Base-by-base conservation (phyloP, 1,140 invertebrate genomes). In the Ruditapes philippinarum region DNA sequence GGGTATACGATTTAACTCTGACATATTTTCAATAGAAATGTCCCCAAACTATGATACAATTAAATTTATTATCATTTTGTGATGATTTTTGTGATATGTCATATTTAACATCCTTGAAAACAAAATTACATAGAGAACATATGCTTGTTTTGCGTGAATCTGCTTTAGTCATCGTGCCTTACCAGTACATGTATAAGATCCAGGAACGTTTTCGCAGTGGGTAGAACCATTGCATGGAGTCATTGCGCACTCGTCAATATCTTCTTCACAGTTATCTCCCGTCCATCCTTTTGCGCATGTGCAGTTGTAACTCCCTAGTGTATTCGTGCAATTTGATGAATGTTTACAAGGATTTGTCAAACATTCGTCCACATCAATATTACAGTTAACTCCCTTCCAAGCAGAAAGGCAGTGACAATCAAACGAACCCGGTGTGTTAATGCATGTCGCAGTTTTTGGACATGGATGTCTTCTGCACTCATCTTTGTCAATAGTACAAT, bases 391-490 rank as follows among this genome's bases (percentile, higher is more conserved):
- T 22, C 82, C 82, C 25, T 22, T 45, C 76, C 76, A 79, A n/a
- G 42, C 76, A 31, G n/a, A 9, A 14, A 3, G 25, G 42, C 76
- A 79, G 17, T 40, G 25, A 49, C 76, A 79, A 5, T 17, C 4
- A 79, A 51, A 79, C 11, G 76, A 51, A 51, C 76, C 76, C 17
- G 42, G 40, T n/a, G 45, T 79, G 42, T 79, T 79, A 51, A 45
- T 49, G 42, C 76, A 79, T n/a, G 38, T 49, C 1, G n/a, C 40
- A 2, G 76, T 25, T 22, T 40, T 14, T 22, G 22, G 11, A 68
- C 82, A 85, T 31, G 65, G 45, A 19, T 22, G 3, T 12, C n/a
- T 45, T 31, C 7, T 22, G 40, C 82, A 85, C n/a, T 68, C 68
- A 38, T 49, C 31, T 9, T 7, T 51, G 33, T 74, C 60, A 12